Evolutionary conservation across 1,140 invertebrate species (phyloP), one percentile per base, ranked within the genome.

Genomic region (Eubasilissa regina): DNA sequence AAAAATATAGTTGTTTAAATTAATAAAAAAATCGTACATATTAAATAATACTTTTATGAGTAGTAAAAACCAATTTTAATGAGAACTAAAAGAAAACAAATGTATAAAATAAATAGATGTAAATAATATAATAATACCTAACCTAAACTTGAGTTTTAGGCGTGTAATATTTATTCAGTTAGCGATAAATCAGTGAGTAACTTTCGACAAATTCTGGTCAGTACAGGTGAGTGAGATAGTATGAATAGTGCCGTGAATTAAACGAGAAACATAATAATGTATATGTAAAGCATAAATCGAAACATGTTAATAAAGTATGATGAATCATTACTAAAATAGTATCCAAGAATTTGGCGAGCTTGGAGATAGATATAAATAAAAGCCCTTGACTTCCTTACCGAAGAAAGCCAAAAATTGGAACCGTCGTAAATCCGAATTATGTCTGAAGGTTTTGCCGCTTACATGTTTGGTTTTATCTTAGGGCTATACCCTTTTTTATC

Each of bases 371-470:
- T 62, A 76, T 64, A 62, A 58, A 76, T 51, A 76, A 76, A 76
- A 48, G 44, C 9, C n/a, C 21, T 13, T 43, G 12, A 25, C 15
- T 19, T 64, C 62, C 47, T 51, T 64, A 53, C 11, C 55, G 17
- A 45, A 62, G 74, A 35, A 76, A 62, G 48, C 44, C 74, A 35
- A 60, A 75, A 76, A 81, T 81, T 81, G 80, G 73, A 75, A 78
- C 55, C 68, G 77, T 79, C 80, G 79, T 81, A 81, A 81, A 81
- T 81, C 77, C 74, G 74, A 79, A 81, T 79, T 62, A 79, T 72
- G 66, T 77, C 53, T 51, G 62, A 76, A 74, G 78, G 80, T 79
- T 81, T 79, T 81, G 80, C 77, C 77, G 74, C 77, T 79, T 79
- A 79, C 80, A 81, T 79, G 80, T 79, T 74, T 79, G 72, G 77